phyloP scores from a whole-genome alignment of 2,797 vertebrate genomes.

The Aulostomus chinensis region DNA sequence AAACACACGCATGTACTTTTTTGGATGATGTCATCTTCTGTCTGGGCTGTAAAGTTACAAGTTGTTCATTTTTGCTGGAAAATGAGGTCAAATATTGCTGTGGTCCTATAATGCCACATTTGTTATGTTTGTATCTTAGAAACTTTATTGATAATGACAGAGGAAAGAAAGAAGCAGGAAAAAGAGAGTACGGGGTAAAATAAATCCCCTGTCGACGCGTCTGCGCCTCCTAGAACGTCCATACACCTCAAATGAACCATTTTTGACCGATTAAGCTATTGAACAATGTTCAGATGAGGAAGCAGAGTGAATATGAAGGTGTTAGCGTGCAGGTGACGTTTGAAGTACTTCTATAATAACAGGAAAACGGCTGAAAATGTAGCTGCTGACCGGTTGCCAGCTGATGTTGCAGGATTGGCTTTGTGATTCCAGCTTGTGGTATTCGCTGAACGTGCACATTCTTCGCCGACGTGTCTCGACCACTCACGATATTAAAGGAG shows the following conservation, averaged over 20 bases:
- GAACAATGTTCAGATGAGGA: no score
- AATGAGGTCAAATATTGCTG: constrained; percentile 37
- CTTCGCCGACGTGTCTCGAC: constrained; percentile 38
- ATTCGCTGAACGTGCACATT: constrained; percentile 62
- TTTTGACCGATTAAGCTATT: no score
- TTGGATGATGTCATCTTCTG: constrained; percentile 58
- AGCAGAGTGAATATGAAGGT: no score
- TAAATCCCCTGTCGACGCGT: no score
- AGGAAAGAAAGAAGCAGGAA: background rate
- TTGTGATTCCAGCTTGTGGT: constrained; percentile 36
- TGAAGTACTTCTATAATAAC: background rate
- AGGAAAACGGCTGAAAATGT: no score
- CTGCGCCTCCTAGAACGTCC: no score
- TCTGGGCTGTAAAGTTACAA: constrained; percentile 36
- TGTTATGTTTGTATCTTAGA: background rate
- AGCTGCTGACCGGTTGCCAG: background rate
- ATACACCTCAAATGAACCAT: no score
- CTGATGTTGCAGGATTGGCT: constrained; percentile 27
- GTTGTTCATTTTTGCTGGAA: constrained; percentile 24
- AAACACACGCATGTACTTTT: constrained; percentile 50
- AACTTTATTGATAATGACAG: background rate
- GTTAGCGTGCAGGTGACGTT: constrained; percentile 1
- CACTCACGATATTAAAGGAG: constrained; percentile 36
- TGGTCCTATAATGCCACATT: background rate
- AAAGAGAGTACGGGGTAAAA: no score